phyloP scores from a whole-genome alignment of 2,888 invertebrate species.

The Tetropium fuscum region DNA sequence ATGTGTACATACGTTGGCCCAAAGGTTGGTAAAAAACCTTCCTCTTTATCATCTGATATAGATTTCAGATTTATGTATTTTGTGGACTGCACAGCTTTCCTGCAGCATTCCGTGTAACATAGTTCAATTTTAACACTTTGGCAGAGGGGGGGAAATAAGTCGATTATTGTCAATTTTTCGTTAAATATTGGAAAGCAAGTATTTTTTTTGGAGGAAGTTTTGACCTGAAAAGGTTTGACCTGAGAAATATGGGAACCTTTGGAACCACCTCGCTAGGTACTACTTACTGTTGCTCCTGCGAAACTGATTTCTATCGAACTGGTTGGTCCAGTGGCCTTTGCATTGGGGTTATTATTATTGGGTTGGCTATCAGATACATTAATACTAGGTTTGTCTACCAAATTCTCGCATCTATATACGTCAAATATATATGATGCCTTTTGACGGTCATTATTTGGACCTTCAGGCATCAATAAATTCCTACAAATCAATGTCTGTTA shows the following conservation, averaged over 20 bases:
- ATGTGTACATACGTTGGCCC: slow-evolving; percentile 86
- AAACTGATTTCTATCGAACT: slow-evolving; percentile 73
- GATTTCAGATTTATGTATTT: slow-evolving; percentile 70
- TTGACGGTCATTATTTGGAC: slow-evolving; percentile 65
- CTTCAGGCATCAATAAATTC: slow-evolving; percentile 76
- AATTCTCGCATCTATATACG: slow-evolving; percentile 68
- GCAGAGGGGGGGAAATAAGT: slow-evolving; percentile 85
- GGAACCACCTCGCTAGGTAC: not conserved
- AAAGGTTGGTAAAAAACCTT: slow-evolving; percentile 83
- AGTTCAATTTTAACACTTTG: slow-evolving; percentile 79
- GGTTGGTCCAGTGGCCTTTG: slow-evolving; percentile 55
- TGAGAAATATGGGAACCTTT: not conserved
- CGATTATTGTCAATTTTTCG: slow-evolving; percentile 81
- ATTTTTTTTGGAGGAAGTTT: slow-evolving; percentile 74
- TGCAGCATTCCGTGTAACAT: slow-evolving; percentile 60
- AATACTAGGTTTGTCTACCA: slow-evolving; percentile 37
- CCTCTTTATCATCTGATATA: slow-evolving; percentile 72
- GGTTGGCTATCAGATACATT: slow-evolving; percentile 55
- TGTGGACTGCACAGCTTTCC: slow-evolving; percentile 67
- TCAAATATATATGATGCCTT: slow-evolving; percentile 70
- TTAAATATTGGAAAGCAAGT: slow-evolving; percentile 78
- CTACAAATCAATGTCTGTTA: slow-evolving; percentile 63
- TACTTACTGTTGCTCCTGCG: slow-evolving; percentile 71
- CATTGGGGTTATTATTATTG: slow-evolving; percentile 61
- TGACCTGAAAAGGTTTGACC: slow-evolving; percentile 57